Percentiles rank a stretch among this genome's conserved stretches.
Evolutionary conservation across 2,113 vertebrate species (phyloP).

Genomic region (Otocyon megalotis): DNA sequence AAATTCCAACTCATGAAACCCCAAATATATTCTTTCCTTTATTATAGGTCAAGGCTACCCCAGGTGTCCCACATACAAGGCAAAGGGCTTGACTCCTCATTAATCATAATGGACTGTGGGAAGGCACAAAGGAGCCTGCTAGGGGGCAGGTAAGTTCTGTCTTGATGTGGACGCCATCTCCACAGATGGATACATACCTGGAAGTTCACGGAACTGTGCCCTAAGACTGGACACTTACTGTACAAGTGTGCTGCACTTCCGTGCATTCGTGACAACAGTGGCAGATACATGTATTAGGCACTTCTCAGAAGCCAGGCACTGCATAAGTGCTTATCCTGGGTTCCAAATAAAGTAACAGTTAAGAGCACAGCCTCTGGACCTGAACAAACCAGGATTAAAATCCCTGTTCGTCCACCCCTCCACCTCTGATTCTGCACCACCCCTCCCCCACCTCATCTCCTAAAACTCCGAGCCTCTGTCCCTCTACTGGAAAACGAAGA

Average conservation of each 20-base stretch:
- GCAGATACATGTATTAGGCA: accelerated
- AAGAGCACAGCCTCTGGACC: background rate
- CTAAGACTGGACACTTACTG: background rate
- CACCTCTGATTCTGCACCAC: background rate
- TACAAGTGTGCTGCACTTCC: background rate
- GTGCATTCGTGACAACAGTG: background rate
- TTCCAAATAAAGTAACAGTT: background rate
- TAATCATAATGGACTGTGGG: background rate
- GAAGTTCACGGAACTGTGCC: background rate
- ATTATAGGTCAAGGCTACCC: background rate
- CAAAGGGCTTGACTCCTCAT: background rate
- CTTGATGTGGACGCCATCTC: background rate
- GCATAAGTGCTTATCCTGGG: background rate
- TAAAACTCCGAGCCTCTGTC: background rate
- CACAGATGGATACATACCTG: background rate
- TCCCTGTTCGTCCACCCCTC: background rate
- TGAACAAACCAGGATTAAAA: background rate
- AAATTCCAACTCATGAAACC: background rate
- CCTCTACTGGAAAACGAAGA: background rate
- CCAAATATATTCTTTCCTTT: background rate
- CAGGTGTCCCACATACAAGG: background rate
- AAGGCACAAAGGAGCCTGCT: background rate
- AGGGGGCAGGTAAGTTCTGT: background rate
- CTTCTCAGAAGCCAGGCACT: background rate
- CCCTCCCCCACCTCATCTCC: background rate